Evolutionary conservation across 1,140 invertebrate species (phyloP), one percentile per base, ranked within the genome.

Genomic region (Teleopsis dalmanni): DNA sequence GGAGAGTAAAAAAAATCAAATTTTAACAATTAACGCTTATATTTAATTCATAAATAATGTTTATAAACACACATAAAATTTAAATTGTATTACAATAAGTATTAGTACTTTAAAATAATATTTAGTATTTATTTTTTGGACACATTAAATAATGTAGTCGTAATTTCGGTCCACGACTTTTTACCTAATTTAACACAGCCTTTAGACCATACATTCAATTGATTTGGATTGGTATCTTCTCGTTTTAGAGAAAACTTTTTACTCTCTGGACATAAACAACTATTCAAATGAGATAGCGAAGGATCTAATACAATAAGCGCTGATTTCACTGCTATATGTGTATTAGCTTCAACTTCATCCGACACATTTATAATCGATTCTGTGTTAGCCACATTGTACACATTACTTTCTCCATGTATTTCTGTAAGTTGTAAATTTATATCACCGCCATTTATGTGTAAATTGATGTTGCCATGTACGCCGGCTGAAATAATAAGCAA

Each of bases 341-440:
- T 41, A 18, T 51, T 45, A 14, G 60, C 42, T 37, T 70, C 64
- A 44, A 69, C 63, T 5, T 46, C 31, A 29, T 70, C 59, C 2
- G 66, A 70, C 26, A 70, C 67, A 29, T 69, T 60, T 3, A 70
- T 60, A 3, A 61, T 29, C 1, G 62, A 55, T 18, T 65, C 53
- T 1, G 52, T 40, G 2, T 57, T 26, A 36, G 62, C 57, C 1
- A 65, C 34, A 0, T 59, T 52, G 3, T 53, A 43, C 26, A 70
- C 59, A 13, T 53, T 34, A 34, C 52, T 65, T 14, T 58, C 53
- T 11, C 62, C 66, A 21, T 42, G 49, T 0, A 70, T 37, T 53
- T 70, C 64, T 3, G 66, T 65, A 1, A 70, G 52, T 52, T 70
- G 66, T 4, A 70, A 27, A 35, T 58, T 60, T 4, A 69, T n/a